These are phyloP conservation scores for Aurelia sp. DNA, from an alignment of 30 jellyfish, hydroid and myxozoan species.

Conservation along the genomic window DNA sequence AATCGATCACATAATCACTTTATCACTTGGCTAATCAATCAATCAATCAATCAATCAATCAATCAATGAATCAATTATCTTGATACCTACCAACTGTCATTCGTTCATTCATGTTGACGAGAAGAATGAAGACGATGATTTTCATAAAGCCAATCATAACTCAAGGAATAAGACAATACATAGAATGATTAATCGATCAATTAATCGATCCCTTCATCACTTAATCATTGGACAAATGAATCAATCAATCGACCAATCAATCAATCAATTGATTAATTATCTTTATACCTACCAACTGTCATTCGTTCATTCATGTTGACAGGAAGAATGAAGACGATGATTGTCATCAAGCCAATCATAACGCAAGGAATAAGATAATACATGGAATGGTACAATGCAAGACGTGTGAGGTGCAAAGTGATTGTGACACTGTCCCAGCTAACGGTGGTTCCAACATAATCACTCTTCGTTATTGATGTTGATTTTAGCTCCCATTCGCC, in stretches of 20 bases:
- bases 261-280: too few species aligned
- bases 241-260: too few species aligned
- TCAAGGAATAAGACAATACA: constrained; percentile 77
- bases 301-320: constrained; percentile 84
- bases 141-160: constrained; percentile 83
- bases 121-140: constrained; percentile 67
- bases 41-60: too few species aligned
- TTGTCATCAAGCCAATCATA: constrained; percentile 85
- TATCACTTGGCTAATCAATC: too few species aligned
- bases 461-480: constrained; percentile 19
- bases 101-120: constrained; percentile 79
- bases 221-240: too few species aligned
- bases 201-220: too few species aligned
- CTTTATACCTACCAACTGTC: constrained; percentile 76
- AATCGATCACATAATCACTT: too few species aligned
- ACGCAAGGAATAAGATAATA: constrained; percentile 80
- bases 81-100: constrained; percentile 81
- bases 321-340: constrained; percentile 73
- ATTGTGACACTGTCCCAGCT: constrained; percentile 57
- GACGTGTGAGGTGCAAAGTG: constrained; percentile 54
- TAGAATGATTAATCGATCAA: constrained; percentile 38
- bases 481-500: constrained; percentile 83
- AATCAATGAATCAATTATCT: too few species aligned
- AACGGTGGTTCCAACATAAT: not conserved
- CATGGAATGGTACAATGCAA: constrained; percentile 84